Conservation (phyloP, 2,797 vertebrate species). For the Pterois miles region DNA sequence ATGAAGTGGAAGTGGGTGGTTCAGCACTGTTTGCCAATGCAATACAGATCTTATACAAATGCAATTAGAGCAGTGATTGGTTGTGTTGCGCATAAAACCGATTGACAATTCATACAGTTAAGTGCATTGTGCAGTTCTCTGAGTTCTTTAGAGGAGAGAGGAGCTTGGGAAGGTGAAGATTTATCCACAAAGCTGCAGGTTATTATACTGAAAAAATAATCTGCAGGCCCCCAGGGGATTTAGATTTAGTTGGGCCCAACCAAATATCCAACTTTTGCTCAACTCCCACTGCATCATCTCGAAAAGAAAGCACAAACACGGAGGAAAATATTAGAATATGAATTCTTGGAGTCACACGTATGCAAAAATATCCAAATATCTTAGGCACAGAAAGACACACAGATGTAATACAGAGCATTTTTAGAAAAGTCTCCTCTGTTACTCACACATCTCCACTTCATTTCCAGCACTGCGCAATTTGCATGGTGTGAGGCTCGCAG, state of each 20-base stretch:
- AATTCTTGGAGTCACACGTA: not conserved
- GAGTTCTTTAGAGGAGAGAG: slow-evolving; percentile 30
- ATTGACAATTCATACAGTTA: slow-evolving; percentile 55
- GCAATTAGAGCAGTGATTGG: slow-evolving; percentile 71
- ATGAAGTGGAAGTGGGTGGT: slow-evolving; percentile 72
- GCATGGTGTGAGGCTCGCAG: slow-evolving; percentile 54
- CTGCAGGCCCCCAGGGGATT: slow-evolving; percentile 17
- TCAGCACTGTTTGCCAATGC: slow-evolving; percentile 70
- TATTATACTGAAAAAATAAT: slow-evolving; percentile 55
- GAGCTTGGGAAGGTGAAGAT: slow-evolving; percentile 46
- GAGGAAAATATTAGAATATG: not conserved
- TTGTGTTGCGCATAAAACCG: slow-evolving; percentile 64
- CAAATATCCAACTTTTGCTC: slow-evolving; percentile 44
- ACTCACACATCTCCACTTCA: slow-evolving; percentile 19
- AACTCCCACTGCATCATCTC: slow-evolving; percentile 16
- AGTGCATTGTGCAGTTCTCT: slow-evolving; percentile 41
- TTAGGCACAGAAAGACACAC: not conserved
- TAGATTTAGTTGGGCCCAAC: slow-evolving; percentile 34
- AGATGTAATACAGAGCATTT: slow-evolving; percentile 2
- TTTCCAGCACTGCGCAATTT: slow-evolving; percentile 42
- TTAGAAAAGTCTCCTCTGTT: slow-evolving; percentile 4
- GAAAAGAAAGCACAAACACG: not conserved
- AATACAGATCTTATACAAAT: slow-evolving; percentile 71
- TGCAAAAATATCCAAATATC: not conserved
- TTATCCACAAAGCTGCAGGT: slow-evolving; percentile 39